These are phyloP conservation scores for Panulirus ornatus DNA, from an alignment of 1,140 invertebrate genomes.

Conservation along the genomic window DNA sequence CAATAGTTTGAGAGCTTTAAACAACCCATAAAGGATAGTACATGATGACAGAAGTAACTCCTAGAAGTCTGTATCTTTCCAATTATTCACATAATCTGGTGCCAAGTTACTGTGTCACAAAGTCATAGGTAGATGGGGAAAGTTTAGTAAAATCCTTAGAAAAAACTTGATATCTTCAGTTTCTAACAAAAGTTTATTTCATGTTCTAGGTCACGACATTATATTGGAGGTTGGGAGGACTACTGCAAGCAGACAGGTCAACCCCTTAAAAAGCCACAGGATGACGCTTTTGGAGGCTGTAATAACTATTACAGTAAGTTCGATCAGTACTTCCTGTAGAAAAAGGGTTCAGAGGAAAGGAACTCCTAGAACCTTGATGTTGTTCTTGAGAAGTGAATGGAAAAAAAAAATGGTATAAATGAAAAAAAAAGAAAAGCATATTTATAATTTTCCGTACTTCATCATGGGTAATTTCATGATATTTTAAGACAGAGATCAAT, in stretches of 20 bases:
- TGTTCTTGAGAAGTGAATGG: neutral
- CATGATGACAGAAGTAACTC: no score
- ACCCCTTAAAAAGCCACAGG: constrained; percentile 62
- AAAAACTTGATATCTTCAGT: neutral
- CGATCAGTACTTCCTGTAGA: constrained; percentile 68
- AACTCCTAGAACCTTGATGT: neutral
- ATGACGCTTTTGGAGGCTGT: constrained; percentile 6
- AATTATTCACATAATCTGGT: no score
- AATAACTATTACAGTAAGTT: constrained; percentile 60
- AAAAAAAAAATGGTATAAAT: neutral
- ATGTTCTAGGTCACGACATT: constrained; percentile 49
- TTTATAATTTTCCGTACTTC: neutral
- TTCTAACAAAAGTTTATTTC: neutral
- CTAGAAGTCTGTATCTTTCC: no score
- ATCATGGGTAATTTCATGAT: neutral
- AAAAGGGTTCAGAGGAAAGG: neutral
- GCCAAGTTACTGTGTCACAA: neutral
- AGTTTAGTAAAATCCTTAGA: neutral
- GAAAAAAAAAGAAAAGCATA: no score
- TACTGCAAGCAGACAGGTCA: constrained; percentile 58
- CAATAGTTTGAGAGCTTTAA: no score
- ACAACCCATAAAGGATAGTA: no score
- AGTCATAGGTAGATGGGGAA: neutral
- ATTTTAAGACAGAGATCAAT: no score
- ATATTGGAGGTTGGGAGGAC: constrained; percentile 70